Evolutionary conservation across 2,113 vertebrate genomes (phyloP), one percentile per base, ranked within the genome.

Genomic region (Coturnix japonica): DNA sequence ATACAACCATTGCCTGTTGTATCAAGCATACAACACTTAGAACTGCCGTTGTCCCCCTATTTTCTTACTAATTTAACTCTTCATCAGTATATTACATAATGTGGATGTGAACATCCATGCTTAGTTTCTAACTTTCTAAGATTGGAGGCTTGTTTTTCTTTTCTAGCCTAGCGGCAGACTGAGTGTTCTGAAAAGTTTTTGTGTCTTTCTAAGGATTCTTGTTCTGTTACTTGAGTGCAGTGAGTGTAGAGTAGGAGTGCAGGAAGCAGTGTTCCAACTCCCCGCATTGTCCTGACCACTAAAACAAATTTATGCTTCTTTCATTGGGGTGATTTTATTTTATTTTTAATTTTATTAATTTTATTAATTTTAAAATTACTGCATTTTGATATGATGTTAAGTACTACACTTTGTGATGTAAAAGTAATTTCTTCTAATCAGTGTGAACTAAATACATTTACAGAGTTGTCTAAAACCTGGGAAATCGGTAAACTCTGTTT

Each of bases 201-300:
- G 21, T 19, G 25, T 35, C 37, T 53, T 63, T 43, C 43, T 13
- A 19, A 19, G 25, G 22, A 22, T 74, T 33, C 16, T 85, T 73
- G 39, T 25, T 77, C 59, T 74, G 16, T 69, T 81, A 78, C 4
- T 30, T 1, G 4, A 43, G 33, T 37, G 10, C 53, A 74, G 13
- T 0, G 6, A 37, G 30, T 26, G 10, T 59, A 70, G 28, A 69
- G 13, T 9, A 59, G 61, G 87, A 73, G 17, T 0, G 0, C 35
- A 67, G 46, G 26, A 85, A 69, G 33, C 16, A 21, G 25, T 47
- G 9, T 23, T 43, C 7, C 5, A 19, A 35, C 7, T 79, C 65
- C 59, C 44, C 18, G 10, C 26, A 22, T 56, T 64, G 61, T 23
- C 31, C 39, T 83, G 51, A 37, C 23, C 54, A 11, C 57, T 83